Evolutionary conservation across 2,113 vertebrate genomes (phyloP).

Genomic region (Otolemur garnettii): DNA sequence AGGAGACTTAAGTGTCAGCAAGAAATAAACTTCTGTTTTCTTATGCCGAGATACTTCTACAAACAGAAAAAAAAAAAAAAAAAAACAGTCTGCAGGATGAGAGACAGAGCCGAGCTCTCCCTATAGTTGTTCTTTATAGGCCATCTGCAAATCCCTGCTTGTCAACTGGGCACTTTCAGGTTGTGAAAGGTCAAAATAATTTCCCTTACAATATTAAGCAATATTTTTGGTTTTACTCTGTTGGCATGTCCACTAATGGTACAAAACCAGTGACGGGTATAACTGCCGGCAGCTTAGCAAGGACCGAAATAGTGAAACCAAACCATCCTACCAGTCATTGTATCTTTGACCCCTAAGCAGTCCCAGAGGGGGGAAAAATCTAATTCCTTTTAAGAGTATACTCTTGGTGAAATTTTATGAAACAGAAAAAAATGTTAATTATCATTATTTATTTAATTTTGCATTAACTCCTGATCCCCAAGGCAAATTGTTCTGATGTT

Average conservation of each 20-base stretch:
- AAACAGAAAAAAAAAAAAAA: constrained; percentile 5
- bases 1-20: background rate
- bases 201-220: background rate
- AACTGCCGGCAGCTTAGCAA: background rate
- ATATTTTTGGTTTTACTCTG: background rate
- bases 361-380: too few species aligned
- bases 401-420: background rate
- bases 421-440: background rate
- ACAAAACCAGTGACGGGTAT: background rate
- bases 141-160: background rate
- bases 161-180: background rate
- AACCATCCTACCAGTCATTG: background rate
- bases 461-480: background rate
- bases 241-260: background rate
- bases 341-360: background rate
- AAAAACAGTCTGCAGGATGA: background rate
- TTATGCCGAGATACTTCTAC: background rate
- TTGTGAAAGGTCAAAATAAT: background rate
- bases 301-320: background rate
- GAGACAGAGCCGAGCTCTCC: background rate
- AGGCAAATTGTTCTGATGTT: background rate
- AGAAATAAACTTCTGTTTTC: constrained; percentile 37
- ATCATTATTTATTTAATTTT: background rate
- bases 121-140: background rate
- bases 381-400: background rate